Evolutionary conservation across 2,797 vertebrate species (phyloP).

Genomic region (Microhierax caerulescens): DNA sequence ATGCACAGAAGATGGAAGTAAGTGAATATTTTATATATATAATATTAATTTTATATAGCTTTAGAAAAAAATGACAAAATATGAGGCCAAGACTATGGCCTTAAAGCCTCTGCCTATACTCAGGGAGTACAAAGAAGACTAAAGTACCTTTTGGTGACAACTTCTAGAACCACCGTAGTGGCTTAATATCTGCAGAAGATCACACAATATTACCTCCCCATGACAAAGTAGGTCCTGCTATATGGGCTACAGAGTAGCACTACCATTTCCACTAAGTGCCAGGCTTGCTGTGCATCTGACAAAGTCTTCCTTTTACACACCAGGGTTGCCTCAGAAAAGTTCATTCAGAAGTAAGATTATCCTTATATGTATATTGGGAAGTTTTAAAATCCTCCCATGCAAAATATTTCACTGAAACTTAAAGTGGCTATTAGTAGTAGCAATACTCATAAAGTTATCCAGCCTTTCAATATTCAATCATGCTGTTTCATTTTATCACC

Average conservation of each 20-base stretch:
- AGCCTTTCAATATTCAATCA: conserved; percentile 37
- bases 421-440: conserved; percentile 56
- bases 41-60: background rate
- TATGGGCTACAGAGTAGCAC: background rate
- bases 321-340: background rate
- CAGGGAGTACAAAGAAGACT: background rate
- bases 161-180: background rate
- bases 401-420: conserved; percentile 52
- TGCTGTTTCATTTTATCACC: conserved; percentile 2
- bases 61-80: background rate
- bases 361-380: background rate
- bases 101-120: background rate
- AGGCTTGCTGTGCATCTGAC: background rate
- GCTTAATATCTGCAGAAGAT: background rate
- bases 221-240: background rate
- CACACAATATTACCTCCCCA: background rate
- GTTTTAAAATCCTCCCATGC: conserved; percentile 50
- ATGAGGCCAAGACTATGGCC: background rate
- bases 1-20: background rate
- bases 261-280: background rate
- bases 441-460: conserved; percentile 5
- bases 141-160: background rate
- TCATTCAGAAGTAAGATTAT: conserved; percentile 14
- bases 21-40: background rate
- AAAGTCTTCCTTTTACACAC: background rate